Evolutionary conservation across 2,888 invertebrate species (phyloP).

Genomic region (Diaperis boleti): DNA sequence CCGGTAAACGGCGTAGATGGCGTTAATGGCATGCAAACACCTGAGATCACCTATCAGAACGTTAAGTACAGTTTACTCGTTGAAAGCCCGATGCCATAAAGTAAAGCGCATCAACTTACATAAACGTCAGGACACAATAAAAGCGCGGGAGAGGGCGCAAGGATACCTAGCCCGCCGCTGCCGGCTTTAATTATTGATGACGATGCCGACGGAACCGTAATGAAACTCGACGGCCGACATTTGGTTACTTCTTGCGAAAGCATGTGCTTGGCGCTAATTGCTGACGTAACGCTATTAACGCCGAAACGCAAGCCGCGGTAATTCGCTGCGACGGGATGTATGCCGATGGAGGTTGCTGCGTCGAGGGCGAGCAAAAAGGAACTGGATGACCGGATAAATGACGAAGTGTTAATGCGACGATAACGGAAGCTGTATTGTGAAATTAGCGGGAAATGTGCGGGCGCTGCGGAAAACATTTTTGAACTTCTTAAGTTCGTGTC

Average conservation of each 20-base stretch:
- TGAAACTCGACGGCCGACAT: slow-evolving; percentile 57
- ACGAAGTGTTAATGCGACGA: too few species aligned
- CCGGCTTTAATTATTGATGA: slow-evolving; percentile 58
- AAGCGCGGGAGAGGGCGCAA: slow-evolving; percentile 52
- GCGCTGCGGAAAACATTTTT: too few species aligned
- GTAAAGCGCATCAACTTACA: slow-evolving; percentile 64
- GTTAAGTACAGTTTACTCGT: slow-evolving; percentile 60
- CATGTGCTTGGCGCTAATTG: slow-evolving; percentile 60
- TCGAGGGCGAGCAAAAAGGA: slow-evolving; percentile 32
- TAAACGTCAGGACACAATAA: slow-evolving; percentile 61
- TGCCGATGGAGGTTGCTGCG: slow-evolving; percentile 40
- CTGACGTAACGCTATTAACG: slow-evolving; percentile 60
- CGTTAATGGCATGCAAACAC: slow-evolving; percentile 65
- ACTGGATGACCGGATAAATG: neutral
- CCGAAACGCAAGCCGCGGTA: slow-evolving; percentile 52
- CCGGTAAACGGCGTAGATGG: slow-evolving; percentile 54
- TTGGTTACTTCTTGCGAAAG: slow-evolving; percentile 58
- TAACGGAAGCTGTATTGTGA: too few species aligned
- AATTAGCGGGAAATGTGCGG: too few species aligned
- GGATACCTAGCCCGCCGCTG: slow-evolving; percentile 44
- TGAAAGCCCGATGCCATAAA: slow-evolving; percentile 62
- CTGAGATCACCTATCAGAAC: slow-evolving; percentile 64
- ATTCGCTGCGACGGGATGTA: slow-evolving; percentile 53
- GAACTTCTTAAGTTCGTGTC: too few species aligned
- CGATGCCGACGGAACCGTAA: slow-evolving; percentile 52